Evolutionary conservation across 2,888 invertebrate genomes (phyloP), one percentile per base, ranked within the genome.

Genomic region (Meliscaeva auricollis): DNA sequence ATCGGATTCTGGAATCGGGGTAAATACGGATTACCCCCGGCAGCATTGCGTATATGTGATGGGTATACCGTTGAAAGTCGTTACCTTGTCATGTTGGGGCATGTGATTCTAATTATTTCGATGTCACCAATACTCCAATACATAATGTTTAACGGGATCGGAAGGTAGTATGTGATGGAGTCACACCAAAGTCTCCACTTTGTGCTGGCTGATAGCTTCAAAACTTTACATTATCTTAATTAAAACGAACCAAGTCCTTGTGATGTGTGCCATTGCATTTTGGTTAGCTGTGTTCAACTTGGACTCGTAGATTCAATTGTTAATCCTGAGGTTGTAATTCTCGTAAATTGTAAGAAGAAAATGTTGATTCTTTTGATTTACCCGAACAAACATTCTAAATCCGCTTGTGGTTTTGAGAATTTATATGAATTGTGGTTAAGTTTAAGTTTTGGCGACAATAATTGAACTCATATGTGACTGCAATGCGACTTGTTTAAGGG

Each of bases 181-280:
- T 64, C 68, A 73, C 72, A 73, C 75, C 62, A 48, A 81, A 60
- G 38, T 54, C 66, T 35, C 52, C 8, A 41, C 46, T 64, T 48
- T 64, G 46, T 46, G 46, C 41, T 15, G 4, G 17, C 13, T 20
- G 20, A 38, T 48, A 74, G 69, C 56, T 35, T 38, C 26, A n/a
- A 41, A 48, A 62, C 69, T 74, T 84, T 75, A 52, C 83, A 84
- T 84, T 84, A 84, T 84, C 78, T 70, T 84, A 84, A 84, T 84
- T 84, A 70, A 70, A 78, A n/a, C n/a, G n/a, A n/a, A 70, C 30
- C 50, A 64, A 41, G 64, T 78, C 74, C 77, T 69, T 60, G 41
- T 64, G 17, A 38, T 17, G 30, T 30, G 20, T 44, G n/a, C n/a
- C 26, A 52, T 44, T 58, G 68, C 22, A 22, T 30, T 68, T 41